These are phyloP conservation scores for Thunnus thynnus DNA, from an alignment of 2,113 vertebrate genomes.

Conservation along the genomic window DNA sequence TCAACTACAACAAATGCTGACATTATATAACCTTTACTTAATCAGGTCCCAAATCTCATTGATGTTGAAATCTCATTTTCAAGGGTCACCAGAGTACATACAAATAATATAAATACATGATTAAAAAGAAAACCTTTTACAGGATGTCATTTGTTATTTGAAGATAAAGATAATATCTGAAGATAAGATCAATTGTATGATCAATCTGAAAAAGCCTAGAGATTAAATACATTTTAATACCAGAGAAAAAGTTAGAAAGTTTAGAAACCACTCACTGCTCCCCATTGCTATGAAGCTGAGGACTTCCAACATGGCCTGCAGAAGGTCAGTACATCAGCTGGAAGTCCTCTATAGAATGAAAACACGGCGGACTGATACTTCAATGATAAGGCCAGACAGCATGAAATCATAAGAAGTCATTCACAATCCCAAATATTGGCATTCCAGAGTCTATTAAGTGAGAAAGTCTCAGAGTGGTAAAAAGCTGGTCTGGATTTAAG, in stretches of 20 bases:
- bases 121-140: too few species aligned
- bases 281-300: background rate
- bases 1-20: too few species aligned
- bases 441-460: conserved; percentile 1
- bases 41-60: too few species aligned
- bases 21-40: too few species aligned
- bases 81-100: too few species aligned
- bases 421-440: background rate
- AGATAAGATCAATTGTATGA: too few species aligned
- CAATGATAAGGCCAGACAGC: conserved; percentile 41
- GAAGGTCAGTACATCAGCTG: conserved; percentile 59
- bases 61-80: too few species aligned
- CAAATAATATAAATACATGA: too few species aligned
- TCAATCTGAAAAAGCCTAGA: background rate
- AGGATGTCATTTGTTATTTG: background rate
- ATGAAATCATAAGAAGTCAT: background rate
- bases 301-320: conserved; percentile 21
- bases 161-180: background rate
- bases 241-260: too few species aligned
- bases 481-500: background rate
- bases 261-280: background rate
- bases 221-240: background rate
- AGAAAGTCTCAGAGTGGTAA: background rate
- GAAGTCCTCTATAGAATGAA: conserved; percentile 13
- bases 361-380: conserved; percentile 7